Conservation (phyloP, 2,888 invertebrate genomes). For the Chrysolina oricalcia region DNA sequence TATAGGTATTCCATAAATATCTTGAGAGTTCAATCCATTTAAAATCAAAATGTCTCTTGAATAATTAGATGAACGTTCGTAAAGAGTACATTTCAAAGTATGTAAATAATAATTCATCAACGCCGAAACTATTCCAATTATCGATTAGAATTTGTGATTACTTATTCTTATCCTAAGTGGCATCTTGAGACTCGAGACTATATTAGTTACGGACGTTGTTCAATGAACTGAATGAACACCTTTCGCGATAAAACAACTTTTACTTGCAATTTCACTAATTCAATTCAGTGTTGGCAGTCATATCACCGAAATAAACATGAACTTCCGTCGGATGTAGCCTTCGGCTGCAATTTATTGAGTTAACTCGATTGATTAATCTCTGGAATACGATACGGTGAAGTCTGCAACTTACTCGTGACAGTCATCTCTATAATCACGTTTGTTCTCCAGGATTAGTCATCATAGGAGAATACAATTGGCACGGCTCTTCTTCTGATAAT, state of each 20-base stretch:
- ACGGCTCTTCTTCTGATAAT: too few species aligned
- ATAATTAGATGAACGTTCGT: too few species aligned
- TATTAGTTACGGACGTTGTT: too few species aligned
- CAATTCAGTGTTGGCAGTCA: slow-evolving; percentile 8
- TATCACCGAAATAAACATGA: slow-evolving; percentile 36
- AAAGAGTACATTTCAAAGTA: too few species aligned
- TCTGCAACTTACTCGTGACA: background rate
- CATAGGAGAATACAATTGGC: background rate
- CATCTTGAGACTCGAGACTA: too few species aligned
- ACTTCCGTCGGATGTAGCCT: slow-evolving; percentile 48
- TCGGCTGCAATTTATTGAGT: slow-evolving; percentile 26
- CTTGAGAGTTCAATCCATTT: too few species aligned
- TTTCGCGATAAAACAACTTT: background rate
- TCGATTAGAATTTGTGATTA: too few species aligned
- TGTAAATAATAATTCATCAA: too few species aligned
- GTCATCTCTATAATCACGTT: background rate
- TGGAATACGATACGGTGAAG: slow-evolving; percentile 14
- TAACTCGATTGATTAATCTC: slow-evolving; percentile 39
- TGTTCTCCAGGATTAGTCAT: background rate
- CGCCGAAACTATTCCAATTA: too few species aligned
- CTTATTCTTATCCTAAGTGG: too few species aligned
- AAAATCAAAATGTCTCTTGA: too few species aligned
- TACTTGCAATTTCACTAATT: slow-evolving; percentile 12
- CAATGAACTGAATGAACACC: background rate
- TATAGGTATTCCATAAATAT: too few species aligned